Conservation (phyloP, 1,140 invertebrate species). For the Streblospio benedicti region DNA sequence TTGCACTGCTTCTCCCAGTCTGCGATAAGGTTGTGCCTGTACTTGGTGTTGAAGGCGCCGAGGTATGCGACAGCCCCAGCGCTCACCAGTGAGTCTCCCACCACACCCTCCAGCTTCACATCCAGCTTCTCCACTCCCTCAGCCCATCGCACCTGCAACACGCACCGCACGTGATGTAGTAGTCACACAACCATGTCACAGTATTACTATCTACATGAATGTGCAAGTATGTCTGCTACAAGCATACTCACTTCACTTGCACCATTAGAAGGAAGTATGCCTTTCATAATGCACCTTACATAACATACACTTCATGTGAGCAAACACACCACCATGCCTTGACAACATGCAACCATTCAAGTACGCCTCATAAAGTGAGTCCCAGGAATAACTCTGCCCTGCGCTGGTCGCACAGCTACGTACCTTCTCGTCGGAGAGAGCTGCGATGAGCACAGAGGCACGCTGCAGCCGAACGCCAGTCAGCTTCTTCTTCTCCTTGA, state of each 20-base stretch:
- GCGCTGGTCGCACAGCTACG: too few species aligned
- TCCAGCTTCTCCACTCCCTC: conserved; percentile 56
- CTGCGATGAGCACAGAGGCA: conserved; percentile 68
- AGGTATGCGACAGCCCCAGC: conserved; percentile 42
- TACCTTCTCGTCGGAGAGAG: conserved; percentile 64
- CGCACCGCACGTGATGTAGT: background rate
- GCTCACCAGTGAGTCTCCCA: conserved; percentile 40
- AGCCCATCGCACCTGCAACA: conserved; percentile 64
- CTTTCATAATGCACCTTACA: too few species aligned
- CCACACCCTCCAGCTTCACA: conserved; percentile 35
- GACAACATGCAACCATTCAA: too few species aligned
- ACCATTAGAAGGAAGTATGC: too few species aligned
- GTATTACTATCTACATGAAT: too few species aligned
- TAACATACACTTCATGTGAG: too few species aligned
- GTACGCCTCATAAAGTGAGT: too few species aligned
- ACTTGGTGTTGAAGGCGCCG: conserved; percentile 40
- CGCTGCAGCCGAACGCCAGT: conserved; percentile 65
- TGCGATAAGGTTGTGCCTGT: conserved; percentile 30
- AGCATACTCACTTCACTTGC: too few species aligned
- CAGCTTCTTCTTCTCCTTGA: conserved; percentile 58
- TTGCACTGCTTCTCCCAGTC: conserved; percentile 33
- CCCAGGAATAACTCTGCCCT: too few species aligned
- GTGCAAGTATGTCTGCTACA: too few species aligned
- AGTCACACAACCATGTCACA: background rate
- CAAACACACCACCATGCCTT: too few species aligned